Evolutionary conservation across 1,140 invertebrate species (phyloP).

Genomic region (Papilio xuthus): DNA sequence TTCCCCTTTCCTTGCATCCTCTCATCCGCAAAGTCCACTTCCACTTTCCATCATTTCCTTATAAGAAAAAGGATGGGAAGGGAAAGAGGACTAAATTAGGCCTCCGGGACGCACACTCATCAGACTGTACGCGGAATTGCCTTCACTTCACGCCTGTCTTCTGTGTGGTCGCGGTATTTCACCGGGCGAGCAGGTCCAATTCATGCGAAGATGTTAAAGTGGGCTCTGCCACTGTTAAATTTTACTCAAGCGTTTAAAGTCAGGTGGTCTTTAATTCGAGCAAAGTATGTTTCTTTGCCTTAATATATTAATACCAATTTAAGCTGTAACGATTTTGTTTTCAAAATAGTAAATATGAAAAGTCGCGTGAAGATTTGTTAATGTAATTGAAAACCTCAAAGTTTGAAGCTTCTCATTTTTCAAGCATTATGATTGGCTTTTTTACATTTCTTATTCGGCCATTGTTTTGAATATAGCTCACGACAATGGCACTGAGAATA

Average conservation of each 20-base stretch:
- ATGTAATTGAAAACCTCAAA: neutral
- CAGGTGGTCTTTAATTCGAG: neutral
- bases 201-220: too few relatives aligned
- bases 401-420: conserved; percentile 4
- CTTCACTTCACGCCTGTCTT: too few relatives aligned
- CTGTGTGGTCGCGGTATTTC: too few relatives aligned
- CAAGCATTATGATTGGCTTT: conserved; percentile 5
- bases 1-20: too few relatives aligned
- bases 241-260: neutral
- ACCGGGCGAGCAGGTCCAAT: too few relatives aligned
- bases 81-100: too few relatives aligned
- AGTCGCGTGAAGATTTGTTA: neutral
- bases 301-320: neutral
- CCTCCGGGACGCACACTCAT: too few relatives aligned
- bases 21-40: too few relatives aligned
- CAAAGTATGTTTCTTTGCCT: neutral
- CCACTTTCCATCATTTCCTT: too few relatives aligned
- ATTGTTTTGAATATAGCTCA: conserved; percentile 13
- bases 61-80: too few relatives aligned
- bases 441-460: neutral
- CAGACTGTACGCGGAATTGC: too few relatives aligned
- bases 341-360: neutral
- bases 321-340: neutral
- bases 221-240: too few relatives aligned
- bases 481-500: conserved; percentile 10